These are phyloP conservation scores for Drosophila ustulata DNA, from an alignment of 2,888 invertebrate genomes.

Conservation along the genomic window DNA sequence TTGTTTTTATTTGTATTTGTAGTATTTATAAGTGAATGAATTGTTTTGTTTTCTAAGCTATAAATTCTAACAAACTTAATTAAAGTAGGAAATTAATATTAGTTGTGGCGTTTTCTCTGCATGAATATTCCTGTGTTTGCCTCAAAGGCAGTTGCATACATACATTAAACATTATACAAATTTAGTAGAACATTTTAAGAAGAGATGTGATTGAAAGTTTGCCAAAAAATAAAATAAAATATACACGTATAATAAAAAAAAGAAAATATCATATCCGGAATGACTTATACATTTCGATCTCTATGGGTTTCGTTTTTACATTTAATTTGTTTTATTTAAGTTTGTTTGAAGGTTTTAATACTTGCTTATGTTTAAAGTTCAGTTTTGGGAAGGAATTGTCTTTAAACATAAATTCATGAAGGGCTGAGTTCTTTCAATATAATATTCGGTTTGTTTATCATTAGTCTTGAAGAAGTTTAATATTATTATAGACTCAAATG, in stretches of 20 bases:
- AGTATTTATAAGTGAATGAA: slow-evolving; percentile 57
- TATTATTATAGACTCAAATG: slow-evolving; percentile 32
- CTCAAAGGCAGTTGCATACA: slow-evolving; percentile 64
- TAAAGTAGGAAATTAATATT: slow-evolving; percentile 72
- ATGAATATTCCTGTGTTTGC: slow-evolving; percentile 38
- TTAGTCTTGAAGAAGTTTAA: slow-evolving; percentile 76
- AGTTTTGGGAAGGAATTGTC: slow-evolving; percentile 11
- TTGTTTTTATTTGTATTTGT: slow-evolving; percentile 28
- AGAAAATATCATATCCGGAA: slow-evolving; percentile 68
- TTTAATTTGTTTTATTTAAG: slow-evolving; percentile 32
- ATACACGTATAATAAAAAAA: slow-evolving; percentile 22
- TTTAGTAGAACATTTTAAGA: slow-evolving; percentile 17
- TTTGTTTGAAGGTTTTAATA: slow-evolving; percentile 57
- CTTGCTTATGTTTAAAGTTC: slow-evolving; percentile 49
- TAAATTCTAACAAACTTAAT: slow-evolving; percentile 78
- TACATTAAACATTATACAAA: slow-evolving; percentile 29
- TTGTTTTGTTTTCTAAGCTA: slow-evolving; percentile 62
- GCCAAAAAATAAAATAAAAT: slow-evolving; percentile 21
- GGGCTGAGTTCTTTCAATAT: slow-evolving; percentile 37
- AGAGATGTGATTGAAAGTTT: slow-evolving; percentile 20
- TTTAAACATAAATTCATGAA: slow-evolving; percentile 43
- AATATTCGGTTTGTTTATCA: slow-evolving; percentile 67
- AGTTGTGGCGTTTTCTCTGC: slow-evolving; percentile 72
- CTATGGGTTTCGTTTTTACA: slow-evolving; percentile 47
- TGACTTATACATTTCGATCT: slow-evolving; percentile 65